phyloP scores from a whole-genome alignment of 2,888 invertebrate genomes.

The Megaustenia siamemsis region DNA sequence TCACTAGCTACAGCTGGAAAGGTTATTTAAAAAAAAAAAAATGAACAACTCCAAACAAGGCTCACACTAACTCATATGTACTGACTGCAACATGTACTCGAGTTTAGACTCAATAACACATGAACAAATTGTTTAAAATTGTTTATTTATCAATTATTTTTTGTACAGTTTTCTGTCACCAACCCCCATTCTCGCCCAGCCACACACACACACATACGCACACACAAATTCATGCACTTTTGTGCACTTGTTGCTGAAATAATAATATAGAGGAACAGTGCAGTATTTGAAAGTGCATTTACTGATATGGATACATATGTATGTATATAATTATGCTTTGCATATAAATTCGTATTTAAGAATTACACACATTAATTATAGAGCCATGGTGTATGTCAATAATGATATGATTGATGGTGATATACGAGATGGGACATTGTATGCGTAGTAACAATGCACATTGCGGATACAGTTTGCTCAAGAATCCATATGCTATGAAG shows the following conservation, averaged over 20 bases:
- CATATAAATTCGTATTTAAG: slow-evolving; percentile 6
- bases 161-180: neutral
- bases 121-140: too few relatives aligned
- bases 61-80: too few relatives aligned
- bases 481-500: neutral
- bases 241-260: slow-evolving; percentile 7
- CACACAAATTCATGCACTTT: neutral
- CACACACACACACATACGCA: neutral
- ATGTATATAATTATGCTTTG: slow-evolving; percentile 32
- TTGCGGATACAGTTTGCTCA: neutral
- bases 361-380: neutral
- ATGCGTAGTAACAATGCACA: neutral
- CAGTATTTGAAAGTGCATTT: slow-evolving; percentile 1
- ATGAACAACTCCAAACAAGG: too few relatives aligned
- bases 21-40: too few relatives aligned
- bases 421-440: neutral
- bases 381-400: neutral
- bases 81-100: too few relatives aligned
- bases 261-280: slow-evolving; percentile 11
- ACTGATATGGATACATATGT: slow-evolving; percentile 17
- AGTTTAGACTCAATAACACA: neutral
- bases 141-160: neutral
- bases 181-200: too few relatives aligned
- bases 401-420: slow-evolving; percentile 13
- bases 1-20: too few relatives aligned